These are phyloP conservation scores for Pseudocheirus occidentalis DNA, from an alignment of 2,797 vertebrate genomes.

Conservation along the genomic window DNA sequence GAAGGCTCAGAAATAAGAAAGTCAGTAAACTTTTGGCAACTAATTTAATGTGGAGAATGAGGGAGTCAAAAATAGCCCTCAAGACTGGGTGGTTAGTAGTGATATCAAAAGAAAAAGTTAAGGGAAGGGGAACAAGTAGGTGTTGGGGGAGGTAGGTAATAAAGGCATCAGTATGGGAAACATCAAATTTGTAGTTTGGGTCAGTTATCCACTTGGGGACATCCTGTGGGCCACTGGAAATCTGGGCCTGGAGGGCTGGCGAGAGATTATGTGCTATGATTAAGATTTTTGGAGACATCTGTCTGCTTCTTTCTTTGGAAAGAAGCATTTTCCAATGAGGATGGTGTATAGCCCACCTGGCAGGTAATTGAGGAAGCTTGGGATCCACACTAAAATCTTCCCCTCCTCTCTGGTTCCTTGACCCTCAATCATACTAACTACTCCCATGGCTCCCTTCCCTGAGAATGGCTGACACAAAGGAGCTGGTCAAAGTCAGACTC, in stretches of 20 bases:
- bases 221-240: background rate
- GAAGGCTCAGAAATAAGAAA: background rate
- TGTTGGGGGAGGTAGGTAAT: background rate
- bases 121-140: background rate
- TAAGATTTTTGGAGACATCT: background rate
- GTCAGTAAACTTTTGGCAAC: background rate
- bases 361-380: background rate
- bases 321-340: background rate
- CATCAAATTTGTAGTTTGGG: background rate
- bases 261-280: background rate
- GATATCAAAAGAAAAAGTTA: background rate
- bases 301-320: background rate
- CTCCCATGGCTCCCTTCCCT: constrained; percentile 24
- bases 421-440: constrained; percentile 61
- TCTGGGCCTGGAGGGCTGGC: background rate
- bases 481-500: constrained; percentile 67
- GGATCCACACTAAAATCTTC: background rate
- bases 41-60: background rate
- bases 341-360: background rate
- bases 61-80: background rate
- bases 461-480: constrained; percentile 72
- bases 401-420: constrained; percentile 41
- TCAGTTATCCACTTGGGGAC: background rate
- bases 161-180: background rate
- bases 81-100: background rate